Base-by-base conservation (phyloP, 2,113 vertebrate species). In the Chamaetylas fuelleborni region DNA sequence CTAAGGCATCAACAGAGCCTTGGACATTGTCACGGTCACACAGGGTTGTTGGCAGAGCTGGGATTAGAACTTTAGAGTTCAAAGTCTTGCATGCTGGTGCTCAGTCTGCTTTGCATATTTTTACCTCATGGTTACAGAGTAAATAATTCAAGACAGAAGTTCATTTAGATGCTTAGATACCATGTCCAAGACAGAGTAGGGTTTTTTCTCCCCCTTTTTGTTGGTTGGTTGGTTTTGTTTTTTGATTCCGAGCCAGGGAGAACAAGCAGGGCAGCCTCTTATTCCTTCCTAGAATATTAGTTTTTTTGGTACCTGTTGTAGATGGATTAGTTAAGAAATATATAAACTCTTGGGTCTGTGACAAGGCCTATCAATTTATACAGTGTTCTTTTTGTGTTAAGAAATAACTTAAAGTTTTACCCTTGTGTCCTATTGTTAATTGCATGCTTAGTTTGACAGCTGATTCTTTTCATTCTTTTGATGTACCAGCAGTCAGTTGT, bases 381-480 rank as follows among this genome's bases (percentile, higher is more conserved):
- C 26, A 8, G 7, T 88, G 56, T 88, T 92, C 47, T 91, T 92
- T 91, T 67, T 67, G 34, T 85, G 50, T 79, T 92, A 65, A 88
- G 85, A 90, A 90, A 79, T 42, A 89, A n/a, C n/a, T n/a, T n/a
- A n/a, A 79, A 57, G 67, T 94, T 95, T 90, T 95, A 79, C 82
- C 42, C 88, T 71, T 34, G 51, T 92, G 81, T 94, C 84, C 81
- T 91, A 4, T 91, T 93, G 74, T 88, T 92, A 95, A 92, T 93
- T 91, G 65, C 83, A 85, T 81, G 65, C 73, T 80, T 88, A 79
- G 80, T 92, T 96, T 91, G 89, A 94, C 81, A 92, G 93, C 78
- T 72, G 53, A 93, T 94, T 97, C 80, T 95, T 95, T 86, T 94
- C 9, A 12, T 73, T 79, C 87, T 81, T 96, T 92, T 88, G 91